Base-by-base conservation (phyloP, 2,888 invertebrate genomes). In the Yponomeuta evonymella region DNA sequence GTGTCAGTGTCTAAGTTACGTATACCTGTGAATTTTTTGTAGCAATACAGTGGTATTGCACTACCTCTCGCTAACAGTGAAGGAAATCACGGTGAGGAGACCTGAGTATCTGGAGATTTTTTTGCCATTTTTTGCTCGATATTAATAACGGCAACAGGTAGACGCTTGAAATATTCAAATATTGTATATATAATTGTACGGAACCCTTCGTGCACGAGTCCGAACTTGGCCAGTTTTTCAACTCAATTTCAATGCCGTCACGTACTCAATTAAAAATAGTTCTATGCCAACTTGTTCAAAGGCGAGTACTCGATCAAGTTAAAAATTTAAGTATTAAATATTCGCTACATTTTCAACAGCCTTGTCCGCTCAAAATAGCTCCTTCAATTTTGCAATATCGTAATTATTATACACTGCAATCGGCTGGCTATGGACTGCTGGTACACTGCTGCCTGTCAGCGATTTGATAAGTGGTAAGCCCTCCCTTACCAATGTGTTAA, bases 391-490 rank as follows among this genome's bases (percentile, higher is more conserved):
- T 65, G 30, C 65, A 65, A 65, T 65, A 65, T 11, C 65, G 30
- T 65, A 65, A 65, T 65, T 65, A 65, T 65, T 58, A 58, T 58
- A 58, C 51, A 58, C 51, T 58, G 12, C 51, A 15, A 12, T 58
- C 51, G 51, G 51, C 51, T 15, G 51, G 6, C 51, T 43, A 43
- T 6, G 5, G 43, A 58, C 4, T 58, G 51, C 51, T 15, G 51
- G 15, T 58, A 58, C 51, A 58, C 51, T 58, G 51, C 51, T 58
- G 12, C 51, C 51, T 12, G 51, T 58, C 51, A 12, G 12, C 10
- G 10, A 65, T 65, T 65, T 65, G 65, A 23, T 23, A 15, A 43
- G 43, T 43, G 43, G 43, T 43, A 5, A 43, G 43, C 5, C 51
- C 33, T 5, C 33, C 33, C 5, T 33, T 33, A 33, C 33, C 15